Base-by-base conservation (phyloP, 2,888 invertebrate species). In the Plagodis dolabraria region DNA sequence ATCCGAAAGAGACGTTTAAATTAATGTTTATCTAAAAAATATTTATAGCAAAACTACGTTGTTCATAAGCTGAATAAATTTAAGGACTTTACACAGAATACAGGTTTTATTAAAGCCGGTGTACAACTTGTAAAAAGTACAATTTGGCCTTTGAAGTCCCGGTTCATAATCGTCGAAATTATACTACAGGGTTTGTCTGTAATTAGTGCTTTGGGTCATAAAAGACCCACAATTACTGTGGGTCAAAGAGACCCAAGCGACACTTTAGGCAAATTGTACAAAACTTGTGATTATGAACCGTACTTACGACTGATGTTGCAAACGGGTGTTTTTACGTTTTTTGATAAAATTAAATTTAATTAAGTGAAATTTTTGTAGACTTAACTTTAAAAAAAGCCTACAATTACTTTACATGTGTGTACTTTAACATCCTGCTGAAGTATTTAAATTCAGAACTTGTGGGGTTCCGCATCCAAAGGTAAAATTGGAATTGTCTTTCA, bases 171-270 rank as follows among this genome's bases (percentile, higher is more conserved):
- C 48, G 54, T 35, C 46, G 5, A 54, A 68, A 65, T 62, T 64
- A 57, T 60, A 53, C 62, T 58, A 62, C 58, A 53, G 55, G 63
- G 61, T 62, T 5, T 12, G 51, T 45, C 65, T 55, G 61, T 66
- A 68, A 66, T 65, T 64, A 65, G 60, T 60, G 50, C 56, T 50
- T 9, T 43, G 63, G 53, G 53, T 60, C 51, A 60, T 69, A 64
- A 68, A 62, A 53, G 58, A 50, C 53, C 42, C 60, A 46, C 56
- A 63, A 57, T 63, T 65, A 59, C 48, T 59, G 38, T 50, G 57
- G 63, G 60, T 60, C 64, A 60, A 59, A 63, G 60, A 47, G 58
- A 53, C 57, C 58, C 60, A 54, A 34, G 54, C 33, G 47, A 8
- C 47, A 61, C 56, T 64, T 63, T 59, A 57, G 42, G 57, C 10